Evolutionary conservation across 2,797 vertebrate species (phyloP).

Genomic region (Pseudochromis fuscus): DNA sequence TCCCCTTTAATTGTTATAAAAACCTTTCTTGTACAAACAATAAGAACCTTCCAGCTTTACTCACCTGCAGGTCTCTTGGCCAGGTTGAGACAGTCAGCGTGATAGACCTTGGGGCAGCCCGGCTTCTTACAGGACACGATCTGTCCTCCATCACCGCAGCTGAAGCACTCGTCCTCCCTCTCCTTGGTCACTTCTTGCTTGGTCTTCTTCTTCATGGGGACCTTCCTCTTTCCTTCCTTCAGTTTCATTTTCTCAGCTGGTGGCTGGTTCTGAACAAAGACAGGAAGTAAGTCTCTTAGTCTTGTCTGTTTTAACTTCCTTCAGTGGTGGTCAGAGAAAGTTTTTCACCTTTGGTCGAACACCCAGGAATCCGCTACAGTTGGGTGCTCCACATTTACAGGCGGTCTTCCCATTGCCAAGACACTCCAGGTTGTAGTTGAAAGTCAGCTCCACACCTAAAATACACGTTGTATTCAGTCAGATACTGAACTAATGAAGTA

Average conservation of each 20-base stretch:
- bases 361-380: conserved; percentile 98
- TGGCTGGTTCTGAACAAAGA: conserved; percentile 89
- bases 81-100: conserved; percentile 97
- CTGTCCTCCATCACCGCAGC: conserved; percentile 96
- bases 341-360: conserved; percentile 94
- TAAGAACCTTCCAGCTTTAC: conserved; percentile 28
- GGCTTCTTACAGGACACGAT: conserved; percentile 97
- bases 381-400: conserved; percentile 98
- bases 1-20: neutral
- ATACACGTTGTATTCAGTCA: neutral
- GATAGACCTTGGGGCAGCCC: conserved; percentile 98
- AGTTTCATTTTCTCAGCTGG: conserved; percentile 88
- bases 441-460: conserved; percentile 95
- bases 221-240: conserved; percentile 91
- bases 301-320: too few relatives aligned
- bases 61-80: conserved; percentile 96
- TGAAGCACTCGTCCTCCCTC: conserved; percentile 97
- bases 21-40: neutral
- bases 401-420: conserved; percentile 97
- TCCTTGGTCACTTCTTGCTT: conserved; percentile 93
- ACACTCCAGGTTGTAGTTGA: conserved; percentile 99
- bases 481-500: neutral
- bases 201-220: conserved; percentile 89
- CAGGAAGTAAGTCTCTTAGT: too few relatives aligned
- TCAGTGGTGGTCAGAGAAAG: neutral